These are phyloP conservation scores for Sitta europaea DNA, from an alignment of 2,113 vertebrate genomes.

Conservation along the genomic window DNA sequence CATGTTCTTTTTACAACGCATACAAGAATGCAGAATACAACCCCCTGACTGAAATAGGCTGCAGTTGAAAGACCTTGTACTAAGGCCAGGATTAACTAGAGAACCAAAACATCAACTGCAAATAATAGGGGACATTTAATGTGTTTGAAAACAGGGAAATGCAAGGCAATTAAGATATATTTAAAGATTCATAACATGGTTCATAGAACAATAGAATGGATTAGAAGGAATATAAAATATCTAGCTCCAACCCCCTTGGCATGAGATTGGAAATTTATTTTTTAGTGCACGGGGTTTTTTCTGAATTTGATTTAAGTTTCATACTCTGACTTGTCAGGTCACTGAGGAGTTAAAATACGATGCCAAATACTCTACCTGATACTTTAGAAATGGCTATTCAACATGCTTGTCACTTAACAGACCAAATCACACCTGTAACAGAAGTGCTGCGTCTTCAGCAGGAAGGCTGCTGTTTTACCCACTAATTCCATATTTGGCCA, in stretches of 20 bases:
- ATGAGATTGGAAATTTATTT: neutral
- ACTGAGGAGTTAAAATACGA: neutral
- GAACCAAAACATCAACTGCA: neutral
- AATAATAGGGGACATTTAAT: neutral
- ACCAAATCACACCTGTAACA: neutral
- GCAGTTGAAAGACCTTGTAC: neutral
- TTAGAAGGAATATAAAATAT: neutral
- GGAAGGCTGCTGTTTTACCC: neutral
- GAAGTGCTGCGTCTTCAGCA: neutral
- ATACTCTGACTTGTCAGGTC: neutral
- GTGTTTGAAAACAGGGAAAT: neutral
- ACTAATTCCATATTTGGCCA: neutral
- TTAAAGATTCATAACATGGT: neutral
- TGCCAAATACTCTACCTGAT: neutral
- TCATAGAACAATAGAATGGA: neutral
- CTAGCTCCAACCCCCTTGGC: neutral
- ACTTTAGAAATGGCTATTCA: neutral
- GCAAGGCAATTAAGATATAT: neutral
- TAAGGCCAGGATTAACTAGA: neutral
- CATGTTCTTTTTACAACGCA: neutral
- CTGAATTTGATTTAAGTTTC: neutral
- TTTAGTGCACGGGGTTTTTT: accelerated
- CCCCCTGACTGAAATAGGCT: neutral
- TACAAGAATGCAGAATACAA: neutral
- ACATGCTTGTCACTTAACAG: neutral